phyloP scores from a whole-genome alignment of 2,888 invertebrate genomes.

The Campaea margaritaria region DNA sequence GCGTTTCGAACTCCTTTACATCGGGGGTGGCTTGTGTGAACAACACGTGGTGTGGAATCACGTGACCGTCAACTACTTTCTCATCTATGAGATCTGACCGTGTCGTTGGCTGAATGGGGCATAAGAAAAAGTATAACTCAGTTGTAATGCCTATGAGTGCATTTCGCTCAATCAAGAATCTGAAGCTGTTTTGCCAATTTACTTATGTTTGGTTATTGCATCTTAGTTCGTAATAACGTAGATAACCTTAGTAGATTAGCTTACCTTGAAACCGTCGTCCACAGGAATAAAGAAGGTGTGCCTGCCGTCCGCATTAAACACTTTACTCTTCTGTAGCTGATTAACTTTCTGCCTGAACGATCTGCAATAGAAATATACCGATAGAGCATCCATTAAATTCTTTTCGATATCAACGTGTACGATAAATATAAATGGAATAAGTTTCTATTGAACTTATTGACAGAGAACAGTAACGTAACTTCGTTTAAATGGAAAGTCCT shows the following conservation, averaged over 20 bases:
- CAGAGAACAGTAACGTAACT: constrained; percentile 1
- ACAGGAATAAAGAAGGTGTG: constrained; percentile 96
- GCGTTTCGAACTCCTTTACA: constrained; percentile 90
- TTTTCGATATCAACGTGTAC: background rate
- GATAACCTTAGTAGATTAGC: background rate
- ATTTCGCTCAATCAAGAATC: too few species aligned
- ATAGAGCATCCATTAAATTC: background rate
- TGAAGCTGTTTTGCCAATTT: too few species aligned
- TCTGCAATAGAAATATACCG: constrained; percentile 76
- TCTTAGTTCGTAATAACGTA: too few species aligned
- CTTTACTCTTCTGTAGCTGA: constrained; percentile 89
- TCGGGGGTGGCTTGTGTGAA: constrained; percentile 93
- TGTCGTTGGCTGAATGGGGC: constrained; percentile 84
- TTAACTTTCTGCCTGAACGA: constrained; percentile 91
- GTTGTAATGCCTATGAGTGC: too few species aligned
- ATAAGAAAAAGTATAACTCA: background rate
- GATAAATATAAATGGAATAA: background rate
- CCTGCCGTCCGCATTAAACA: constrained; percentile 91
- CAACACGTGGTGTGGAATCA: constrained; percentile 93
- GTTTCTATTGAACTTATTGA: background rate
- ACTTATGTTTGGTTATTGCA: background rate
- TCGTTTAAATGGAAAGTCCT: too few species aligned
- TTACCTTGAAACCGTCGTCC: constrained; percentile 94
- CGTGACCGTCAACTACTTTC: constrained; percentile 95
- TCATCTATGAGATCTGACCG: constrained; percentile 91